Evolutionary conservation across 2,888 invertebrate genomes (phyloP).

Genomic region (Heliothis peltigera): DNA sequence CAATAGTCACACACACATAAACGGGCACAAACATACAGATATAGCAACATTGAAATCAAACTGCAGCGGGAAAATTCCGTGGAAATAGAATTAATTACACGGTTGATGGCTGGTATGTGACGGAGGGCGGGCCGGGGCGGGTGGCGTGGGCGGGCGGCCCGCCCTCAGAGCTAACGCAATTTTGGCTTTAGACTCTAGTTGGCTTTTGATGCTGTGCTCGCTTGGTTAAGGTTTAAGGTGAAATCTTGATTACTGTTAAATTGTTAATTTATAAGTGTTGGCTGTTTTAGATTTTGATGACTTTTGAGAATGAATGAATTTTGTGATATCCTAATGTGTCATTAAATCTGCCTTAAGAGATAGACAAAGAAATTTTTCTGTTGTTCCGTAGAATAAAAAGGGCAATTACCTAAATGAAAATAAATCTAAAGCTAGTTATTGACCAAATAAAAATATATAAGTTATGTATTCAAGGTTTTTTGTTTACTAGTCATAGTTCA

Average conservation of each 20-base stretch:
- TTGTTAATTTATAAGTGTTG: not conserved
- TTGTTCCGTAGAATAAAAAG: too few species aligned
- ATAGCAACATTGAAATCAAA: conserved; percentile 46
- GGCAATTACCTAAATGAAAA: too few species aligned
- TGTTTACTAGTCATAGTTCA: too few species aligned
- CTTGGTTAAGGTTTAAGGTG: conserved; percentile 15
- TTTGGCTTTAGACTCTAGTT: conserved; percentile 67
- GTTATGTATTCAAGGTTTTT: too few species aligned
- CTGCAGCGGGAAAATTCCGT: conserved; percentile 64
- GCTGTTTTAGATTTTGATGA: too few species aligned
- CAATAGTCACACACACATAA: conserved; percentile 6
- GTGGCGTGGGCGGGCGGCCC: conserved; percentile 60
- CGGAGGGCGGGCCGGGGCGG: conserved; percentile 59
- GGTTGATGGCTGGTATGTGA: conserved; percentile 56
- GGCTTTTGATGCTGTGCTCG: conserved; percentile 49
- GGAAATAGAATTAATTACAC: conserved; percentile 81
- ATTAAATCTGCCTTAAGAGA: too few species aligned
- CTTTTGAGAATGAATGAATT: too few species aligned
- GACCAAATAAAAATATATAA: too few species aligned
- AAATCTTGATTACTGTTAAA: conserved; percentile 12
- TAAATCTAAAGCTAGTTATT: too few species aligned
- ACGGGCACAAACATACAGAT: conserved; percentile 18
- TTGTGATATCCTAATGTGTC: too few species aligned
- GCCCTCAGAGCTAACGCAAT: conserved; percentile 70
- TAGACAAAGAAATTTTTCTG: too few species aligned